Percentiles rank a stretch among this genome's conserved stretches.
Evolutionary conservation across 2,113 vertebrate genomes (phyloP).

Genomic region (Piliocolobus tephrosceles): DNA sequence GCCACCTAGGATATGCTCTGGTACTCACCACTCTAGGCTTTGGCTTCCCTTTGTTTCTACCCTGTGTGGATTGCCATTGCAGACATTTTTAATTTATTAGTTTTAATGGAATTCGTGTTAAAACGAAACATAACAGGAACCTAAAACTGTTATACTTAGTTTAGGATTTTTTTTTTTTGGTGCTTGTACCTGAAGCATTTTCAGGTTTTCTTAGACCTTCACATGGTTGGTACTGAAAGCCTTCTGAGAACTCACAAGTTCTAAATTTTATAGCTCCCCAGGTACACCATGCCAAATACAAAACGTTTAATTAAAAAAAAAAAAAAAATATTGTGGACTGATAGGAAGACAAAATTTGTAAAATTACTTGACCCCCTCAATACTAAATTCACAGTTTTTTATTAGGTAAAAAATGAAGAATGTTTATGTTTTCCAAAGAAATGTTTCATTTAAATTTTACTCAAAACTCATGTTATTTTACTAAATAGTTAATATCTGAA

Average conservation of each 20-base stretch:
- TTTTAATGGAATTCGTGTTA: neutral
- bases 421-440: neutral
- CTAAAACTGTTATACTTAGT: neutral
- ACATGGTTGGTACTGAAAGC: neutral
- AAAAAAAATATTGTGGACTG: neutral
- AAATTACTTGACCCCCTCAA: neutral
- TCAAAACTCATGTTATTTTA: neutral
- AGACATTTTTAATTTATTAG: neutral
- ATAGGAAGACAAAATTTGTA: neutral
- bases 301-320: neutral
- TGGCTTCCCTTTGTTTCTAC: neutral
- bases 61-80: rapidly evolving
- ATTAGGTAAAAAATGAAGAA: neutral
- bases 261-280: neutral
- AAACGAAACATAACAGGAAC: neutral
- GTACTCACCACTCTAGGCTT: neutral
- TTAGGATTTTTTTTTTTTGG: neutral
- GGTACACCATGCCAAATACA: neutral
- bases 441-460: neutral
- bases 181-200: neutral
- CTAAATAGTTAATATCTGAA: neutral
- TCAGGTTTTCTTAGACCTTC: neutral
- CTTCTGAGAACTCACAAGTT: neutral
- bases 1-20: neutral
- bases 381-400: neutral